Conservation (phyloP, 64 coral and sea anemone genomes). For the Acropora yongei region DNA sequence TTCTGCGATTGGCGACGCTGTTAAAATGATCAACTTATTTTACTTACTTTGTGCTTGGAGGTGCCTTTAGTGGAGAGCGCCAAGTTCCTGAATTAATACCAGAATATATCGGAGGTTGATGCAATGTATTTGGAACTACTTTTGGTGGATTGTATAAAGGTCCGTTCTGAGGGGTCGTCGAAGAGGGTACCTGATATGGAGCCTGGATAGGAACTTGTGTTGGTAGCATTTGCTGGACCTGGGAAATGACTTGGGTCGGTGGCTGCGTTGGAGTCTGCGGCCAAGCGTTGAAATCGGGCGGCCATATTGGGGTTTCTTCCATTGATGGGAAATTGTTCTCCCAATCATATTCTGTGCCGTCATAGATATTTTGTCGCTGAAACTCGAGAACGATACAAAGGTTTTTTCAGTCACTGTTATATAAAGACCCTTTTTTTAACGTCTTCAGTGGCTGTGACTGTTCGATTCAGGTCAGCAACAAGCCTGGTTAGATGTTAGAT, state of each 20-base stretch:
- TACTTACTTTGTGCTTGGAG: neutral
- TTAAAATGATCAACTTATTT: no score
- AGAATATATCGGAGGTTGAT: neutral
- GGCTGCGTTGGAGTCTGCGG: constrained; percentile 27
- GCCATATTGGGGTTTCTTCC: constrained; percentile 30
- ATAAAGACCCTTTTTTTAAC: neutral
- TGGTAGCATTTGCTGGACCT: neutral
- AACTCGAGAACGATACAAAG: neutral
- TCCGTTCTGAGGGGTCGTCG: neutral
- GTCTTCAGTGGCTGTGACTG: neutral
- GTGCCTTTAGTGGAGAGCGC: neutral
- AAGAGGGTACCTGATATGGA: constrained; percentile 3
- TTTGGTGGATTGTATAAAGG: neutral
- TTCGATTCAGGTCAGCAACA: no score
- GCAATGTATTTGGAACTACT: neutral
- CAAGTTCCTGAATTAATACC: neutral
- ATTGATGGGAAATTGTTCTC: neutral
- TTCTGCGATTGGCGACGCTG: no score
- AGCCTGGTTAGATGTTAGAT: no score
- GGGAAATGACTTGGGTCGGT: neutral
- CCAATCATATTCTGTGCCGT: constrained; percentile 15
- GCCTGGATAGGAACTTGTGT: neutral
- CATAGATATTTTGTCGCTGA: constrained; percentile 33
- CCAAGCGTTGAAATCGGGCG: constrained; percentile 29
- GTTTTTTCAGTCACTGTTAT: neutral